Evolutionary conservation across 2,797 vertebrate species (phyloP).

Genomic region (Cygnus olor): DNA sequence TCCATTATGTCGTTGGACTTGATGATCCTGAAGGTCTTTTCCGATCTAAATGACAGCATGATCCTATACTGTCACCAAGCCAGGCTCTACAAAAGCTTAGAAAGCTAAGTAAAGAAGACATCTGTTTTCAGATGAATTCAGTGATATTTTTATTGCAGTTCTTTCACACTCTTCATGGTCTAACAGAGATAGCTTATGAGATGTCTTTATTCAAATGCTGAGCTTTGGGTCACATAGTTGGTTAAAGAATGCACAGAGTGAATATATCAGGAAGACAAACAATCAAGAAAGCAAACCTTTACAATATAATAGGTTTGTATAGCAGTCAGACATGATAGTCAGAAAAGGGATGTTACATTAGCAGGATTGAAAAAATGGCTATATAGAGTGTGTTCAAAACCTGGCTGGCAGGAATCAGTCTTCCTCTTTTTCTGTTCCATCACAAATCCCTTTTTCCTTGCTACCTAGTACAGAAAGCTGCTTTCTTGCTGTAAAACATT

Average conservation of each 20-base stretch:
- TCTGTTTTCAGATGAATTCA: not conserved
- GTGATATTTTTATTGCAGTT: not conserved
- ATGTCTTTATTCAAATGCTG: not conserved
- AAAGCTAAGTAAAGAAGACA: not conserved
- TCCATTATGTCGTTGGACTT: not conserved
- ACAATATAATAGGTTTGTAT: no score
- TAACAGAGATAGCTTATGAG: not conserved
- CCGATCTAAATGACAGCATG: not conserved
- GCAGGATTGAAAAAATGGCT: not conserved
- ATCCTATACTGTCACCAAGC: not conserved
- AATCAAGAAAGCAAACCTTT: not conserved
- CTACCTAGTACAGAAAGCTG: not conserved
- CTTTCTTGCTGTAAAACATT: not conserved
- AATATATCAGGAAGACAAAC: not conserved
- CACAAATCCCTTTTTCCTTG: not conserved
- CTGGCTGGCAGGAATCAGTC: not conserved
- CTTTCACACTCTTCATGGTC: not conserved
- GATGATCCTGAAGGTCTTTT: not conserved
- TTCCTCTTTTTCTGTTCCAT: not conserved
- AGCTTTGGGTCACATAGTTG: not conserved
- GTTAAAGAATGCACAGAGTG: not conserved
- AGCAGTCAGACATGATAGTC: no score
- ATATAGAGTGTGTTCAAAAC: not conserved
- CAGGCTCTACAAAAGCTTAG: not conserved
- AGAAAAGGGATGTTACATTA: not conserved